Evolutionary conservation across 2,113 vertebrate species (phyloP), one percentile per base, ranked within the genome.

Genomic region (Zosterops borbonicus): DNA sequence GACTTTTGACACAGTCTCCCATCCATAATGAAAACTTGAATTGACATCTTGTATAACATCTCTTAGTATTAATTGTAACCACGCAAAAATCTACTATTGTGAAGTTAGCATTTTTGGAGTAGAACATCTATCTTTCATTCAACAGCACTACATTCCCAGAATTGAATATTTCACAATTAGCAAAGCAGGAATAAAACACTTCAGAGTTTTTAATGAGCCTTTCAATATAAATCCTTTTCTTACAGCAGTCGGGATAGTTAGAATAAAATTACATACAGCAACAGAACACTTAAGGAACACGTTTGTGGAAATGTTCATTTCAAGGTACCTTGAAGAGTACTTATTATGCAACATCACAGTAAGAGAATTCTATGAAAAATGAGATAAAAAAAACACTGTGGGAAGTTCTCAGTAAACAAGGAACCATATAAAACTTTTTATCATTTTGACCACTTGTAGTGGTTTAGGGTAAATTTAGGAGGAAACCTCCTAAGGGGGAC

Each of bases 11-110:
- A 44, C 35, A 33, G 35, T 46, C 22, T 71, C 27, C 7, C 8
- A 73, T 7, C 3, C 6, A 50, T 35, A 42, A 27, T 33, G 59
- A 53, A 70, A 60, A 49, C 4, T 74, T 75, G 7, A 78, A 78
- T 81, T 74, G 44, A 27, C 8, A 31, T 33, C 19, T 90, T 81
- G 12, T 67, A 3, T 56, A 47, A 41, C 2, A 63, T 83, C 20
- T 41, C 20, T 18, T n/a, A 41, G 23, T 5, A 78, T 53, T 75
- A 53, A 46, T 55, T 29, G 29, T 29, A 79, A 28, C 33, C 37
- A 59, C 0, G 0, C 15, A 74, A 79, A 85, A 71, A 28, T 29
- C 4, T 8, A 15, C 18, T 70, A 10, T 5, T 44, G 12, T 68
- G 35, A 87, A 85, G 37, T 55, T 37, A 65, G 4, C 8, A 7